Evolutionary conservation across 2,888 invertebrate genomes (phyloP).

Genomic region (Notodonta ziczac): DNA sequence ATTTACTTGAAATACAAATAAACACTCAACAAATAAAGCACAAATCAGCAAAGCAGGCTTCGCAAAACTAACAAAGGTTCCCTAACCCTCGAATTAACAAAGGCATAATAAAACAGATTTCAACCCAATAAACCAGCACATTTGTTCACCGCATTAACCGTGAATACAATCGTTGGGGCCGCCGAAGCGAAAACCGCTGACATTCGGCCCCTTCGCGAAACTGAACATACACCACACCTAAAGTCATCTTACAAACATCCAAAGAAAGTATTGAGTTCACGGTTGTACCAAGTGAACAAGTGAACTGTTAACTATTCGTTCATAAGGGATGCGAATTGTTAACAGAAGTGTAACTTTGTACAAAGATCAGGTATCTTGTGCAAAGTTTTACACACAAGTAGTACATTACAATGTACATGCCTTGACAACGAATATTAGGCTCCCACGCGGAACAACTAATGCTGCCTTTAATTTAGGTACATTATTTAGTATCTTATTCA

Average conservation of each 20-base stretch:
- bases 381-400: too few species aligned
- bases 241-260: background rate
- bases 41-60: background rate
- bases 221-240: background rate
- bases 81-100: background rate
- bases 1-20: background rate
- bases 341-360: too few species aligned
- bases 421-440: too few species aligned
- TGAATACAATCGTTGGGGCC: conserved; percentile 29
- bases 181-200: conserved; percentile 17
- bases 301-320: too few species aligned
- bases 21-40: background rate
- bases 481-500: too few species aligned
- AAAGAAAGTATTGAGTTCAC: too few species aligned
- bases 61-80: conserved; percentile 1
- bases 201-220: background rate
- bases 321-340: too few species aligned
- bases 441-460: too few species aligned
- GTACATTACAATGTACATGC: too few species aligned
- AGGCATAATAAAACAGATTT: conserved; percentile 13
- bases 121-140: conserved; percentile 18
- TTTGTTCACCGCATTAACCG: conserved; percentile 7
- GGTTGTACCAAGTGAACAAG: too few species aligned
- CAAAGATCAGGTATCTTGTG: too few species aligned
- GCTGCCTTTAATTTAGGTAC: too few species aligned